Conservation (phyloP, 2,888 invertebrate species). For the Adela reaumurella region DNA sequence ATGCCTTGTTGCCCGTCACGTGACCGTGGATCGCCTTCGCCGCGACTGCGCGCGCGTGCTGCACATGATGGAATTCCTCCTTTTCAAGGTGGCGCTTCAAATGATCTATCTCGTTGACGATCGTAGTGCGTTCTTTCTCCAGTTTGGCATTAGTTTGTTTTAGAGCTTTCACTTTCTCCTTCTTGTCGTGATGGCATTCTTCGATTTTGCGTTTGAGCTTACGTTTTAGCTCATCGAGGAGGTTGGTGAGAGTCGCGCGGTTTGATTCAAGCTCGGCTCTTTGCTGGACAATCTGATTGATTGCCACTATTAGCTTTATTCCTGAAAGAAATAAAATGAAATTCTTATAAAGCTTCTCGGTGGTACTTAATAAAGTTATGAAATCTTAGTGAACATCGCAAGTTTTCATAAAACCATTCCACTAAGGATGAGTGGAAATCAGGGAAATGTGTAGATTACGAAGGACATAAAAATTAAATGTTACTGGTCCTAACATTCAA, state of each 20-base stretch:
- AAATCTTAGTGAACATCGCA: no score
- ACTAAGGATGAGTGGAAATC: no score
- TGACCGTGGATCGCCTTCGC: conserved; percentile 41
- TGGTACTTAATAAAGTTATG: no score
- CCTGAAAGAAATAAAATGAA: conserved; percentile 21
- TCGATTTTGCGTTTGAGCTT: conserved; percentile 39
- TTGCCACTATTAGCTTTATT: conserved; percentile 41
- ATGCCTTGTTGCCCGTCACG: conserved; percentile 22
- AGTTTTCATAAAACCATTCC: no score
- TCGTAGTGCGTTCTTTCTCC: conserved; percentile 36
- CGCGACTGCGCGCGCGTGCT: conserved; percentile 36
- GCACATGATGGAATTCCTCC: conserved; percentile 40
- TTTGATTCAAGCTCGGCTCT: conserved; percentile 40
- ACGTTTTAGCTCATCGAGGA: conserved; percentile 38
- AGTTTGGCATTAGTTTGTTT: conserved; percentile 37
- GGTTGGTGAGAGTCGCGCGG: conserved; percentile 29
- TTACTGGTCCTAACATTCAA: no score
- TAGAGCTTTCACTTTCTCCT: conserved; percentile 38
- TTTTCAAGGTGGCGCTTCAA: conserved; percentile 36
- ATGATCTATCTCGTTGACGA: conserved; percentile 35
- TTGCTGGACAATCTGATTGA: conserved; percentile 44
- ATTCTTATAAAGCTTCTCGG: no score
- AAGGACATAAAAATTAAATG: no score
- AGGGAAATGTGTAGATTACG: no score
- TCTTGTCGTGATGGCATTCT: conserved; percentile 41